Evolutionary conservation across 2,888 invertebrate genomes (phyloP), one percentile per base, ranked within the genome.

Genomic region (Miltochrista miniata): DNA sequence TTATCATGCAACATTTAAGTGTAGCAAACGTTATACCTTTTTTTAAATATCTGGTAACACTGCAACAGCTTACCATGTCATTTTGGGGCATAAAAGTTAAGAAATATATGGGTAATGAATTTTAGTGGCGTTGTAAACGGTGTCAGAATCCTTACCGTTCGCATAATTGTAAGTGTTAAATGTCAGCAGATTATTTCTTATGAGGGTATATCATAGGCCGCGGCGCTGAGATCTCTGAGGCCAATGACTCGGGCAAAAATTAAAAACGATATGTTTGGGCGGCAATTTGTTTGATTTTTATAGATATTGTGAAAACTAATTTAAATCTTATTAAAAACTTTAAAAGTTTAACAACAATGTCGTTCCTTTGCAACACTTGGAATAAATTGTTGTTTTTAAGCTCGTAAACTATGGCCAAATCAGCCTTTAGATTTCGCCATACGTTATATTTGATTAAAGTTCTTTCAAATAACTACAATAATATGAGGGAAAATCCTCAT

Each of bases 151-250:
- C 38, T 24, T 46, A 43, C 44, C 45, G 39, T 57, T 51, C 42
- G 41, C 48, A 54, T 67, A 53, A 61, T 61, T 58, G 50, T 57
- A 37, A 37, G 48, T 56, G 56, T 65, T 58, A 67, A 67, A 65
- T 68, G 54, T 62, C 62, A 52, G 51, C 57, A 40, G 43, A 59
- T 59, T 64, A 57, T 50, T 48, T 35, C 34, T 56, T 43, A 39
- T 45, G 33, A 56, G 36, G 48, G 45, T 56, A 50, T 18, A 18
- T 56, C 56, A 54, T 65, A 54, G 54, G 31, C 47, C 15, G 44
- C 37, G 31, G 12, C 45, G 45, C 41, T 44, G 39, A 33, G 35
- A 41, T 37, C 46, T 13, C 35, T 30, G 10, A 15, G 35, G 11
- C 14, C 37, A 31, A 43, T 61, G 68, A 67, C 48, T 64, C 61